These are phyloP conservation scores for Apus apus DNA, from an alignment of 2,113 vertebrate species.

Conservation along the genomic window DNA sequence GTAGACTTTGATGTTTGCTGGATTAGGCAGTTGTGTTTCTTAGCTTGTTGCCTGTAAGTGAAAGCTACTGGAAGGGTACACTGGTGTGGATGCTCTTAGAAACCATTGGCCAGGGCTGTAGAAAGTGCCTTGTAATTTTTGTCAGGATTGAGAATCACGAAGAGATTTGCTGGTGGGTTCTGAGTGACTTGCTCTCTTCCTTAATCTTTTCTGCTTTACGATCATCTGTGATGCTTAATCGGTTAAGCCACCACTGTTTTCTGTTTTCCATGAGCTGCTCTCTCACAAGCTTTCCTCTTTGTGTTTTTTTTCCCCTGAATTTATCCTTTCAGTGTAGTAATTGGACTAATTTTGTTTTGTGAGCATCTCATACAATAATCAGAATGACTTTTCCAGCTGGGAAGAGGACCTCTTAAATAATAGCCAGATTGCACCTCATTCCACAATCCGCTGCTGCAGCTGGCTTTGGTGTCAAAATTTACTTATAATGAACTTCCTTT, in stretches of 20 bases:
- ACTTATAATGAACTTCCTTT: neutral
- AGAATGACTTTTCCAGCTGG: neutral
- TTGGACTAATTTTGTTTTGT: neutral
- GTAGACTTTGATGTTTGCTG: neutral
- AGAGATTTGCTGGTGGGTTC: neutral
- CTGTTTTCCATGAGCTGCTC: neutral
- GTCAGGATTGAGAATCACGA: fast-evolving
- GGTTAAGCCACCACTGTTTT: neutral
- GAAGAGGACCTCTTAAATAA: neutral
- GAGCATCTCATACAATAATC: neutral
- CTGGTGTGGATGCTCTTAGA: neutral
- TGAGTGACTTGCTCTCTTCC: neutral
- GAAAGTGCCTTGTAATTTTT: neutral
- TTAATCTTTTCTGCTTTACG: neutral
- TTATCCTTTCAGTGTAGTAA: neutral
- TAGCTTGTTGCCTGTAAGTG: neutral
- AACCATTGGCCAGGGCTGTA: neutral
- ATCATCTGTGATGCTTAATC: neutral
- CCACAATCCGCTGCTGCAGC: neutral
- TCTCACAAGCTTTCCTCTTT: neutral
- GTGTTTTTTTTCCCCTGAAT: neutral
- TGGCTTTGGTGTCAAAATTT: neutral
- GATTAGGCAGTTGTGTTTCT: neutral
- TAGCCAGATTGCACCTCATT: neutral
- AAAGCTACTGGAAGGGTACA: neutral